Conservation (phyloP, 2,797 vertebrate species). For the Dipus sagitta region DNA sequence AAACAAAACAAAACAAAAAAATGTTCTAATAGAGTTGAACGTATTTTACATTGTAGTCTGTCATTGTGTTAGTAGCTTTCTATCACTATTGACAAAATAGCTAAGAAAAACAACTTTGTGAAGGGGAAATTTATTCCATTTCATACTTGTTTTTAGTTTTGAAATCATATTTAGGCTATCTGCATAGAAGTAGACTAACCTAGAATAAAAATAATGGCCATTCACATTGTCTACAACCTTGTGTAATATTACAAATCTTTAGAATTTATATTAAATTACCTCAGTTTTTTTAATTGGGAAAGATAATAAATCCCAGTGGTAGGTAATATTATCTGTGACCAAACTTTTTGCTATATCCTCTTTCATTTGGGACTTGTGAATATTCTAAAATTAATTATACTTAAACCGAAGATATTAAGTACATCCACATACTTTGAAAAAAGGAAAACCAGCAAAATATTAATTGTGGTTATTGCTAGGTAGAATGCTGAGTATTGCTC, state of each 20-base stretch:
- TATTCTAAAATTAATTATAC: slow-evolving; percentile 54
- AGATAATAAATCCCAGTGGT: slow-evolving; percentile 54
- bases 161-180: slow-evolving; percentile 11
- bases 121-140: neutral
- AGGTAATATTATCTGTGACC: slow-evolving; percentile 53
- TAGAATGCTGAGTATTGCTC: slow-evolving; percentile 5
- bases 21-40: neutral
- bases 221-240: slow-evolving; percentile 59
- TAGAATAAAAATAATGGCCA: neutral
- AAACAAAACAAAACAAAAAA: no score
- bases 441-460: slow-evolving; percentile 39
- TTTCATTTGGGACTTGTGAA: slow-evolving; percentile 28
- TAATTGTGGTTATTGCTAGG: slow-evolving; percentile 48
- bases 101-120: neutral
- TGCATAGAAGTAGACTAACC: slow-evolving; percentile 25
- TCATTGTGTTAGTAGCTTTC: slow-evolving; percentile 41
- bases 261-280: slow-evolving; percentile 65
- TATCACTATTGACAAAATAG: neutral
- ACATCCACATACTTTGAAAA: neutral
- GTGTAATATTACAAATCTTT: slow-evolving; percentile 52
- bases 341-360: slow-evolving; percentile 40
- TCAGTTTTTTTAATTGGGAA: slow-evolving; percentile 55
- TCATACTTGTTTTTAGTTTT: slow-evolving; percentile 64
- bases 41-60: slow-evolving; percentile 31
- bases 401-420: neutral